Base-by-base conservation (phyloP, 2,888 invertebrate species). In the Agriopis marginaria region DNA sequence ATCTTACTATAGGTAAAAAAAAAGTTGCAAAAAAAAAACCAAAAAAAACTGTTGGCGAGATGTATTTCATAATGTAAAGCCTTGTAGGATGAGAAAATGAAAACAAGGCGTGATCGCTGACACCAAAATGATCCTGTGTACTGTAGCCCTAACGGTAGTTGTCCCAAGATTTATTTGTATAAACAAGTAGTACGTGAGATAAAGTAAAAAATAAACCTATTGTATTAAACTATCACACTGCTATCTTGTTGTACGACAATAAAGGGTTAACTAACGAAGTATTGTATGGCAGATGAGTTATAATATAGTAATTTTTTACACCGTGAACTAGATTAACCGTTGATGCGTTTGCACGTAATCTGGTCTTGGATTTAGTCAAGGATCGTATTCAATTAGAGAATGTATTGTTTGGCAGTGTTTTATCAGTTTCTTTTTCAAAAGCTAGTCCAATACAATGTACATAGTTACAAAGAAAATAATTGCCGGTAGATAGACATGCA, bases 101-200 rank as follows among this genome's bases (percentile, higher is more conserved):
- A 32, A 32, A 5, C 32, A 5, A 32, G 32, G 32, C 32, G 32
- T 14, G n/a, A 11, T 12, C n/a, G 11, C 39, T n/a, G 23, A 32
- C 12, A 12, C 12, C 47, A 7, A 45, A 44, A 58, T 10, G 42
- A 42, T 32, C 44, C 5, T 45, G 58, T 58, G 58, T 58, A 45
- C 32, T 7, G 6, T 23, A 6, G 23, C 58, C 84, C 85, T 86
- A 75, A 73, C 82, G 72, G 84, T 47, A 90, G 88, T 90, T 81
- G 80, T 78, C 79, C 83, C 85, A 82, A 92, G 92, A 92, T 92
- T 92, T 92, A 92, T 91, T 85, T 88, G 86, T 88, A 89, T 93
- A 91, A 92, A 93, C 92, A 92, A 79, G 79, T 68, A 66, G 65
- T 78, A 80, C 83, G 86, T 86, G 88, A 88, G 90, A 91, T 85